phyloP scores from a whole-genome alignment of 2,797 vertebrate genomes.

The Eutrigla gurnardus region DNA sequence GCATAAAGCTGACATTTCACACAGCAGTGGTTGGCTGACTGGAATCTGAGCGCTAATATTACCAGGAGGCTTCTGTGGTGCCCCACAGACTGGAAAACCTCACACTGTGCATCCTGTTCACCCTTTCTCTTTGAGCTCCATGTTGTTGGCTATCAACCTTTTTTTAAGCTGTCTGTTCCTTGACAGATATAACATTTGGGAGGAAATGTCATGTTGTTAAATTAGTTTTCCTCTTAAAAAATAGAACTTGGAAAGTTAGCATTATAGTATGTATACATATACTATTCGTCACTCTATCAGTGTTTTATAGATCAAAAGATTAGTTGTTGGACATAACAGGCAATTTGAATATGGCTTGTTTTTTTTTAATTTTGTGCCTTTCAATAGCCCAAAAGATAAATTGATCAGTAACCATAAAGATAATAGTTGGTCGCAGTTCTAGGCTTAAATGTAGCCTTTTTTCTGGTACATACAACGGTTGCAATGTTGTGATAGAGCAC shows the following conservation, averaged over 20 bases:
- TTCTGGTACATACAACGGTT: too few species aligned
- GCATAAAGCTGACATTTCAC: not conserved
- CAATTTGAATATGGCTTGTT: too few species aligned
- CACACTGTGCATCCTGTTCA: conserved; percentile 8
- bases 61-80: conserved; percentile 5
- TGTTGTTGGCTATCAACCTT: too few species aligned
- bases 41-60: conserved; percentile 20
- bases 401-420: too few species aligned
- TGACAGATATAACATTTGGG: too few species aligned
- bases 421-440: too few species aligned
- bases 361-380: too few species aligned
- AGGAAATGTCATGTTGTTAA: not conserved
- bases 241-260: not conserved
- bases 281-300: not conserved
- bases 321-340: too few species aligned
- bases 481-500: not conserved
- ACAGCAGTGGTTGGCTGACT: not conserved
- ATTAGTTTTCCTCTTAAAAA: not conserved
- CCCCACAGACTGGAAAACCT: conserved; percentile 15
- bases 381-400: too few species aligned
- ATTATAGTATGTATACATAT: not conserved
- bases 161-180: not conserved
- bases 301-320: too few species aligned
- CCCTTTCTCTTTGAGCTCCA: not conserved
- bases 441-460: too few species aligned